Base-by-base conservation (phyloP, 2,797 vertebrate species). In the Trachops cirrhosus region DNA sequence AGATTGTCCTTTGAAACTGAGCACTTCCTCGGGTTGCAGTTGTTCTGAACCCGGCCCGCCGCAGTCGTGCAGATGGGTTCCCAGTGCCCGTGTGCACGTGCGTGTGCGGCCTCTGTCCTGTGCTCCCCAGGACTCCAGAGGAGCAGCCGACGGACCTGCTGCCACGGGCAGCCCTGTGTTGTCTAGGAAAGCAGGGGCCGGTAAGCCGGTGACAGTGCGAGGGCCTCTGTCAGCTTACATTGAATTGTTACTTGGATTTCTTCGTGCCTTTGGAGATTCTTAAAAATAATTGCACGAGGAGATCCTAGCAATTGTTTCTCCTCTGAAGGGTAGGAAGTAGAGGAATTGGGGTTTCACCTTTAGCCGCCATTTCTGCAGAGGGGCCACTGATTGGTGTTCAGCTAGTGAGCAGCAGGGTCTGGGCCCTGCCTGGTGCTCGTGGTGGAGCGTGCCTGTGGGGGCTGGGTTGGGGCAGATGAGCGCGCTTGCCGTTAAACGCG, bases 41-140 rank as follows among this genome's bases (percentile, higher is more conserved):
- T 89, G 48, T 50, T 44, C 73, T 73, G 73, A n/a, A 19, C 74
- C 48, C 62, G 21, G 15, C 22, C 84, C 29, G 4, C n/a, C 21
- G 52, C 11, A 10, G 32, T 48, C 32, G 15, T 62, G 24, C 50
- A 16, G 26, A 34, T 34, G 11, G 5, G 21, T 57, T 59, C 57
- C 32, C 21, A 18, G 54, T 74, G 74, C 22, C 50, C 10, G 5
- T 32, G 1, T 68, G 64, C 37, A 19, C 29, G 29, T 59, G 11
- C 21, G 9, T 37, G 19, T 32, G 14, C 26, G 54, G 22, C 15
- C 21, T 59, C n/a, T 2, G 0, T 86, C 41, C n/a, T 2, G 0
- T 82, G 41, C 54, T 67, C 74, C 16, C 39, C 74, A 46, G 22
- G 74, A n/a, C n/a, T 41, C 44, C 18, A n/a, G 77, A 86, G 9